Conservation (phyloP, 2,888 invertebrate genomes). For the Drosophila cyrtoloma region DNA sequence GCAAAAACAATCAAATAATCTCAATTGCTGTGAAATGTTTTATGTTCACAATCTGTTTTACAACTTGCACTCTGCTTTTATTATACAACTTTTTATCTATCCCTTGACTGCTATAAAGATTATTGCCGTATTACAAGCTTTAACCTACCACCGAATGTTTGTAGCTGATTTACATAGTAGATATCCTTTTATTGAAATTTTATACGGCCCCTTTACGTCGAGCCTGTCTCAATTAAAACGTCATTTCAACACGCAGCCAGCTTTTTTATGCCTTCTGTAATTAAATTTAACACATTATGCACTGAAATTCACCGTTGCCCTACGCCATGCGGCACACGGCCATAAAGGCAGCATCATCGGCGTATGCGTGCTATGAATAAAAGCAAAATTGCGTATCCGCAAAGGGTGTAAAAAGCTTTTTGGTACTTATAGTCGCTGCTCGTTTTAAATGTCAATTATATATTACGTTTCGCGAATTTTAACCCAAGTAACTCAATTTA, state of each 20-base stretch:
- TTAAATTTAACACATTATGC: conserved; percentile 59
- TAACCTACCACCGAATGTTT: neutral
- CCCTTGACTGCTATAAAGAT: conserved; percentile 5
- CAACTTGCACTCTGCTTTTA: neutral
- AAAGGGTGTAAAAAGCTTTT: conserved; percentile 42
- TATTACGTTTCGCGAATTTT: conserved; percentile 52
- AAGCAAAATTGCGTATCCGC: conserved; percentile 35
- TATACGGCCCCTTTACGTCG: conserved; percentile 16
- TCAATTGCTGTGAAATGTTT: neutral
- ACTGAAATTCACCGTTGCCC: conserved; percentile 27
- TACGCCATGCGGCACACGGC: neutral
- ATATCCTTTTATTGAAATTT: conserved; percentile 38
- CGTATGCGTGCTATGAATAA: conserved; percentile 49
- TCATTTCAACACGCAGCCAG: conserved; percentile 29
- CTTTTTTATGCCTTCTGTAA: conserved; percentile 56
- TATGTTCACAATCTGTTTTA: neutral
- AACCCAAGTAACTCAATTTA: conserved; percentile 62
- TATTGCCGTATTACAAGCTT: conserved; percentile 10
- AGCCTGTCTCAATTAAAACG: conserved; percentile 54
- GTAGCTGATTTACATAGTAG: conserved; percentile 9
- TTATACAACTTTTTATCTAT: neutral
- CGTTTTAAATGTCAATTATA: conserved; percentile 75
- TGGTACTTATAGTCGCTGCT: conserved; percentile 17
- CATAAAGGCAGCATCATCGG: conserved; percentile 48
- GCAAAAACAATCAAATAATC: neutral